Base-by-base conservation (phyloP, 1,140 invertebrate genomes). In the Monochamus saltuarius region DNA sequence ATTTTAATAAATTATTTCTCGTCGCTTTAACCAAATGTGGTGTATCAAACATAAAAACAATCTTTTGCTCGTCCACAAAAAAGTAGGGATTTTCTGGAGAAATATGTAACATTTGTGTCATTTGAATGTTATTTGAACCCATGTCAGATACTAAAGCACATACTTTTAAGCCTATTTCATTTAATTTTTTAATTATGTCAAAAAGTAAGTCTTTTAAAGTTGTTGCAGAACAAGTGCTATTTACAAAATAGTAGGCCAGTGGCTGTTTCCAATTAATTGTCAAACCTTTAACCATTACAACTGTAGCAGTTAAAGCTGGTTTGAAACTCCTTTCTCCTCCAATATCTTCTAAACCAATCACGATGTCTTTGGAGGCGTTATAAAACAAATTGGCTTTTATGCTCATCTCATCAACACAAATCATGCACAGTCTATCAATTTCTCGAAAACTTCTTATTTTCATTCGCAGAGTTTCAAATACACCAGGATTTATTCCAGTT, bases 251-350 rank as follows among this genome's bases (percentile, higher is more conserved):
- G 14, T 55, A 56, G 13, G 46, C 45, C 17, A 61, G 29, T 35
- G 53, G 53, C 35, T 56, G 59, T 22, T 61, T 61, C 45, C 43
- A 56, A 36, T 50, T 56, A 22, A 22, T 22, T 39, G 56, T 37
- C 39, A 61, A 54, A 46, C 54, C 54, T 46, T 42, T 55, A 39
- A 4, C 53, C 39, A 55, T 42, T 13, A 55, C 29, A 11, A 55
- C 37, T 16, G 29, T 9, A n/a, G 39, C 53, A 43, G 46, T 55
- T 13, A 11, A 13, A 13, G 36, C 38, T 47, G 36, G 10, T 14
- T 17, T 13, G 10, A n/a, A 10, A 13, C 17, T 34, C 17, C 42
- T 55, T 42, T 43, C 39, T 6, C 14, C 19, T 19, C 52, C 52
- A 11, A 29, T 14, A 29, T 55, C 52, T 14, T 36, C 7, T 11